Evolutionary conservation across 2,113 vertebrate species (phyloP).

Genomic region (Poecilia latipinna): DNA sequence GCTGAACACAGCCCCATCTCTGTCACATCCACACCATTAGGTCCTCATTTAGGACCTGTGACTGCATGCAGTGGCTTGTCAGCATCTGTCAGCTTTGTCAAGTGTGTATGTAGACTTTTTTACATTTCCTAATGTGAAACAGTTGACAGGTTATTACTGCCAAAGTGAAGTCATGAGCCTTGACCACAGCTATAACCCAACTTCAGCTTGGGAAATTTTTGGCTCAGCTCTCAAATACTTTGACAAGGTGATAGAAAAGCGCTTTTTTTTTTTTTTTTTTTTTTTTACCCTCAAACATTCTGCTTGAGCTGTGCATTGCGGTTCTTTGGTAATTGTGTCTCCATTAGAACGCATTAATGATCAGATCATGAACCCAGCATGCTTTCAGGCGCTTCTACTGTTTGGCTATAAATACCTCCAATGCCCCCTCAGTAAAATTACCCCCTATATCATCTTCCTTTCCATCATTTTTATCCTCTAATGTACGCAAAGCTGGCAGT

Average conservation of each 20-base stretch:
- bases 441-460: conserved; percentile 58
- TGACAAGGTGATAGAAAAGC: conserved; percentile 56
- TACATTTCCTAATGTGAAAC: conserved; percentile 69
- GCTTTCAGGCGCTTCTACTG: conserved; percentile 60
- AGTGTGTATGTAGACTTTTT: conserved; percentile 69
- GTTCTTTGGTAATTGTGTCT: conserved; percentile 35
- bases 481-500: conserved; percentile 76
- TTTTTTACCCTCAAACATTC: conserved; percentile 13
- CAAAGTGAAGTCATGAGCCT: conserved; percentile 67
- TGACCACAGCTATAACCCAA: conserved; percentile 69
- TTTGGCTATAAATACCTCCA: conserved; percentile 73
- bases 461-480: conserved; percentile 71
- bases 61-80: conserved; percentile 70
- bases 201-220: conserved; percentile 65
- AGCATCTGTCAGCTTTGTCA: conserved; percentile 76
- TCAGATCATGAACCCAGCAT: conserved; percentile 58
- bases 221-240: conserved; percentile 52
- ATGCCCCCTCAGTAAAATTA: conserved; percentile 66
- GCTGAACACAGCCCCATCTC: conserved; percentile 62
- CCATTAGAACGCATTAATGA: conserved; percentile 54
- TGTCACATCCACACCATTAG: conserved; percentile 68
- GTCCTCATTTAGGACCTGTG: conserved; percentile 72
- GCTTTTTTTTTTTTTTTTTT: conserved; percentile 46
- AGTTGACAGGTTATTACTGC: conserved; percentile 77
- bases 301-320: conserved; percentile 30